Evolutionary conservation across 2,797 vertebrate genomes (phyloP).

Genomic region (Hylomyscus alleni): DNA sequence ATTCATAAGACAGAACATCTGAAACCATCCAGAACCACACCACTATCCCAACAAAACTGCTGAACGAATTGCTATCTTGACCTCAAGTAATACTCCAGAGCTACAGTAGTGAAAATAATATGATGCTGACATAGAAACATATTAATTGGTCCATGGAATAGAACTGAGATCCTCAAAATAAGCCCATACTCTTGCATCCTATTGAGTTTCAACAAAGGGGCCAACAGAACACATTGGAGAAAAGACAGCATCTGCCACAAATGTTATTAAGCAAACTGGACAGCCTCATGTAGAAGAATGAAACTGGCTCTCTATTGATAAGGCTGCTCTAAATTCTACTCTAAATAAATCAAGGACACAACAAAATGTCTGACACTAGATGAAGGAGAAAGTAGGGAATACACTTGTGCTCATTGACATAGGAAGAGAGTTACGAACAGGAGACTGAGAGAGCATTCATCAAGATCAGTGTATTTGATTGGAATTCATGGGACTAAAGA

Average conservation of each 20-base stretch:
- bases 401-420: neutral
- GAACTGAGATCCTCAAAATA: neutral
- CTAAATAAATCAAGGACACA: neutral
- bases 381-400: neutral
- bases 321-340: neutral
- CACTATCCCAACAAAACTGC: neutral
- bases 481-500: neutral
- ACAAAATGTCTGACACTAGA: neutral
- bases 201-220: neutral
- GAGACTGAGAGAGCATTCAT: neutral
- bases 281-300: neutral
- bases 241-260: neutral
- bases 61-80: neutral
- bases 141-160: neutral
- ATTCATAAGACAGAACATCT: neutral
- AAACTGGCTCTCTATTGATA: neutral
- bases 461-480: neutral
- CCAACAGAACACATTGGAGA: neutral
- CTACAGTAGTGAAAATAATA: neutral
- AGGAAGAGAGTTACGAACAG: neutral
- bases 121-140: neutral
- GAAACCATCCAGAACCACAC: neutral
- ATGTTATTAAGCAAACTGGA: neutral
- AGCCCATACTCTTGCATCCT: neutral
- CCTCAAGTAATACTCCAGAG: neutral